A percentile compares a stretch with the other conserved stretches of the same genome.
These are phyloP conservation scores for Telenomus remus DNA, from an alignment of 1,140 invertebrate genomes.

Conservation along the genomic window DNA sequence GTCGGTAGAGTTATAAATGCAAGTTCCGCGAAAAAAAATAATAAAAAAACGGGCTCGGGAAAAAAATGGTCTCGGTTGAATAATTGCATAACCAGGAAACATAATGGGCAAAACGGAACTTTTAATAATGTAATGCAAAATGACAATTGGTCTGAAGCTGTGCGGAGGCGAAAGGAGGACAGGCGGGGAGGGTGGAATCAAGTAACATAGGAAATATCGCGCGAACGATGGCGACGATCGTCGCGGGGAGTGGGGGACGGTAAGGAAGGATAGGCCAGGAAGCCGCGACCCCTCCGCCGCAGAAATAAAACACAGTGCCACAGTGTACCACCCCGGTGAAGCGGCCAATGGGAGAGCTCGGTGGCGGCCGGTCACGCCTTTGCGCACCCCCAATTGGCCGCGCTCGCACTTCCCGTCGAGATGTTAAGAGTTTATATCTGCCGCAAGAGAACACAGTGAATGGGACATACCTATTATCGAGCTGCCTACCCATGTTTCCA, in stretches of 20 bases:
- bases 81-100: not conserved
- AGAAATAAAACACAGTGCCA: constrained; percentile 74
- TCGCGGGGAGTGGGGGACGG: constrained; percentile 39
- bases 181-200: constrained; percentile 22
- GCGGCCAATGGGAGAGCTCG: constrained; percentile 60
- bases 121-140: constrained; percentile 23
- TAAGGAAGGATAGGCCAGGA: constrained; percentile 64
- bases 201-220: constrained; percentile 41
- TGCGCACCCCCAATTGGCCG: constrained; percentile 57
- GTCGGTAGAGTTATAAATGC: too few species aligned
- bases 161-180: not conserved
- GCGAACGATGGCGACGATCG: constrained; percentile 47
- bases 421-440: constrained; percentile 72
- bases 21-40: too few species aligned
- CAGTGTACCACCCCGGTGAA: constrained; percentile 70
- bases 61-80: too few species aligned
- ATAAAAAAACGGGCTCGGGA: too few species aligned
- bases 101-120: not conserved
- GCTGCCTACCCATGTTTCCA: constrained; percentile 58
- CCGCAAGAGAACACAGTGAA: constrained; percentile 55
- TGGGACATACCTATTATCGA: constrained; percentile 64
- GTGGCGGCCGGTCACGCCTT: constrained; percentile 53
- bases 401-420: constrained; percentile 55
- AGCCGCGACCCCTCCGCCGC: constrained; percentile 64
- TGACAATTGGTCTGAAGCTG: constrained; percentile 8